Evolutionary conservation across 1,140 invertebrate genomes (phyloP), one percentile per base, ranked within the genome.

Genomic region (Drosophila orosa): DNA sequence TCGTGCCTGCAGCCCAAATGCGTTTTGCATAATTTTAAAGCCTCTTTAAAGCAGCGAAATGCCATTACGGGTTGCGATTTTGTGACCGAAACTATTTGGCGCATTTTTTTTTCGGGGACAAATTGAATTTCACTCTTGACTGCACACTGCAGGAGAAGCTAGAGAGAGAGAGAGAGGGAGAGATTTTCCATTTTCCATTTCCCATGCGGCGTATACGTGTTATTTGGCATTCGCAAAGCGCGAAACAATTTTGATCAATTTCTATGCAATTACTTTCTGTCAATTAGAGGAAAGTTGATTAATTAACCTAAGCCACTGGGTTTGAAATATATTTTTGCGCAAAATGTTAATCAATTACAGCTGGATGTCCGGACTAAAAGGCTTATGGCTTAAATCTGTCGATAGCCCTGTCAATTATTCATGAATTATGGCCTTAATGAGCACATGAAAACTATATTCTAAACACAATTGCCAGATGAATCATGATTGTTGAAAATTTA

Each of bases 1-100:
- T 58, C 73, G 62, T 61, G 74, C 42, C 74, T 79, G 75, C 79
- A 87, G 74, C 79, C 73, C 68, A 69, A 83, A 87, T 89, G 83
- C 75, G 75, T 69, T 89, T 86, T 78, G 84, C 84, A 79, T 72
- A 86, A 62, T 67, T 83, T 84, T 66, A 59, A 80, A 78, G 80
- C 62, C 74, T 29, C 55, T 40, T 42, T 65, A 55, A 65, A 71
- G 80, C 74, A 62, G 58, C 68, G 63, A 87, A 82, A 76, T 52
- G 67, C 83, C 86, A 79, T 82, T 82, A 79, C 44, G 29, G 27
- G 27, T 22, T 39, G 60, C 37, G 17, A 60, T 68, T 68, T 59
- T 72, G 65, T 79, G 72, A 66, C 65, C 24, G 39, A 58, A 62
- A 78, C 69, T 62, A 78, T 83, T 79, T 83, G 12, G 31, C 27